Conservation (phyloP, 2,888 invertebrate genomes). For the Acronicta leporina region DNA sequence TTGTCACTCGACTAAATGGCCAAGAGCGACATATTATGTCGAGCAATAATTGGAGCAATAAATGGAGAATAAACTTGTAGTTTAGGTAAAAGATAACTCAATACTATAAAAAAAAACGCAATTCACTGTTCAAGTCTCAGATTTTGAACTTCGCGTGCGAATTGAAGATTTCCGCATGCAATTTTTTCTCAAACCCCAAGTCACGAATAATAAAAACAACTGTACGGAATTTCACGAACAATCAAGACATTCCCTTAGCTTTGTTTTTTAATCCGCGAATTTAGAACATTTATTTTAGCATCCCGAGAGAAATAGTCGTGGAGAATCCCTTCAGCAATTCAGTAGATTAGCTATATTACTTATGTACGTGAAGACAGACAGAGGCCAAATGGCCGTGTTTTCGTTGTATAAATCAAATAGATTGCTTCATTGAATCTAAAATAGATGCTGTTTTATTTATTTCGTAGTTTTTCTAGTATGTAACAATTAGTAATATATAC, state of each 20-base stretch:
- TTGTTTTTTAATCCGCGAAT: slow-evolving; percentile 55
- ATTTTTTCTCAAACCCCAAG: neutral
- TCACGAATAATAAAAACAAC: slow-evolving; percentile 13
- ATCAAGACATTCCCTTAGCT: slow-evolving; percentile 39
- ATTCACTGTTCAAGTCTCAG: neutral
- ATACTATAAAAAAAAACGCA: no score
- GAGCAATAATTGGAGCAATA: no score
- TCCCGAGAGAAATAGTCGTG: slow-evolving; percentile 54
- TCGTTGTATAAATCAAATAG: slow-evolving; percentile 52
- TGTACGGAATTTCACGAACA: slow-evolving; percentile 38
- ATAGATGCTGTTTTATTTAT: slow-evolving; percentile 40
- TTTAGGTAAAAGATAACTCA: no score
- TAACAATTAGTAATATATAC: no score
- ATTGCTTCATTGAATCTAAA: slow-evolving; percentile 52
- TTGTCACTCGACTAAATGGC: no score
- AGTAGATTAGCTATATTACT: slow-evolving; percentile 55
- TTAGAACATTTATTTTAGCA: slow-evolving; percentile 54
- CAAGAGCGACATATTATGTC: no score
- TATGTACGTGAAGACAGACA: slow-evolving; percentile 55
- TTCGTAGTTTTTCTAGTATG: slow-evolving; percentile 16
- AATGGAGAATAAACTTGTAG: no score
- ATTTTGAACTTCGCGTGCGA: no score
- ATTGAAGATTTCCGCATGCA: neutral
- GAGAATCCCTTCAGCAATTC: slow-evolving; percentile 55
- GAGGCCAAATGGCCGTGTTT: slow-evolving; percentile 46